Evolutionary conservation across 2,797 vertebrate species (phyloP).

Genomic region (Sciurus vulgaris): DNA sequence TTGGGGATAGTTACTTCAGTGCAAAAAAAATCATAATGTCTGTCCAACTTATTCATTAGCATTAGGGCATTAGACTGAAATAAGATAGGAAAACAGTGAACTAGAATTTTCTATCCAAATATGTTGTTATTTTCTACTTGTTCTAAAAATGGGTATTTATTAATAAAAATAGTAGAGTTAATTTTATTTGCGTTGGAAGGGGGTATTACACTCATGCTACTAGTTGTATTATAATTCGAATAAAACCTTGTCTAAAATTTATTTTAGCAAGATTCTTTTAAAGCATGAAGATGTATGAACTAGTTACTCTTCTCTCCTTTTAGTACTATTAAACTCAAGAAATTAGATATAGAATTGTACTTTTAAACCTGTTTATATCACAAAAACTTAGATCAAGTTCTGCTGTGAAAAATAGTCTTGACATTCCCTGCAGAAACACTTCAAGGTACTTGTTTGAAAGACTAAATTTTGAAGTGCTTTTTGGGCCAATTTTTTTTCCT

Average conservation of each 20-base stretch:
- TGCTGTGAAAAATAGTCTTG: slow-evolving; percentile 31
- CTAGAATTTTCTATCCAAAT: not conserved
- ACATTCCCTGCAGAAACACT: not conserved
- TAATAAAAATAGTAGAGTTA: slow-evolving; percentile 19
- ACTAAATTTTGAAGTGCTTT: not conserved
- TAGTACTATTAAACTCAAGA: not conserved
- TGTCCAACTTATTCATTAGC: not conserved
- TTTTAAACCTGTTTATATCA: not conserved
- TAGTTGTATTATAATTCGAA: slow-evolving; percentile 15
- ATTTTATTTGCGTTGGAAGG: not conserved
- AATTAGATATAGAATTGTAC: not conserved
- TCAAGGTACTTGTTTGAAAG: not conserved
- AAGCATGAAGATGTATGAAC: not conserved
- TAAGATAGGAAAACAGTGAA: not conserved
- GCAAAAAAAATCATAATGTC: not conserved
- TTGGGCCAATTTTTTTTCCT: not conserved
- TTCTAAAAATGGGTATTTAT: not conserved
- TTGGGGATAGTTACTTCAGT: not conserved
- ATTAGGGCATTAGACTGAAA: not conserved
- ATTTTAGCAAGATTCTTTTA: not conserved
- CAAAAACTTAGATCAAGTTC: not conserved
- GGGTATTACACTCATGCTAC: not conserved
- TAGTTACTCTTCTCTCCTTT: not conserved
- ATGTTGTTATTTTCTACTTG: slow-evolving; percentile 7
- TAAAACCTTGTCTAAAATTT: not conserved